These are phyloP conservation scores for Cosmorhoe ocellata DNA, from an alignment of 2,888 invertebrate genomes.

Conservation along the genomic window DNA sequence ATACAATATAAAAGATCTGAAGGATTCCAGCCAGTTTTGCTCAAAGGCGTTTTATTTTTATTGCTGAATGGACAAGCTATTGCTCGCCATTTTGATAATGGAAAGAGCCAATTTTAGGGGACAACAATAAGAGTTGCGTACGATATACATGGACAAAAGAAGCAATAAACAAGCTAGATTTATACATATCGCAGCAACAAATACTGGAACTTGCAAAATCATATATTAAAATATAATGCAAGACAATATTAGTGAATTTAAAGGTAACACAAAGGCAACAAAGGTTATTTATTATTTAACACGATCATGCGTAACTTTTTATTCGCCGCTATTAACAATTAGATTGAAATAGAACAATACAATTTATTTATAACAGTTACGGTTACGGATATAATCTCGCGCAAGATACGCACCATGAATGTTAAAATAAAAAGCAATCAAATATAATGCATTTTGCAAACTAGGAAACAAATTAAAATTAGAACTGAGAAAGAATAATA, in stretches of 20 bases:
- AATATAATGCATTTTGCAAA: conserved; percentile 8
- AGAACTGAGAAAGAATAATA: conserved; percentile 23
- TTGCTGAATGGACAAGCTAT: conserved; percentile 20
- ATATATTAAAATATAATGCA: too few species aligned
- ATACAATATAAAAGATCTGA: conserved; percentile 9
- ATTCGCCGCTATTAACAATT: too few species aligned
- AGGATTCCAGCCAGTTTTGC: conserved; percentile 8
- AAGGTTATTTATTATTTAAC: too few species aligned
- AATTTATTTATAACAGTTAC: neutral
- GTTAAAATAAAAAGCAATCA: conserved; percentile 16
- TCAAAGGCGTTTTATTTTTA: conserved; percentile 12
- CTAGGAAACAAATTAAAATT: conserved; percentile 26
- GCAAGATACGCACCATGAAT: conserved; percentile 12
- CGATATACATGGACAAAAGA: neutral
- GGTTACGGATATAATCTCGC: neutral
- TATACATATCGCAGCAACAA: too few species aligned
- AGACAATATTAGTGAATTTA: too few species aligned
- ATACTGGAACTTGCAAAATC: too few species aligned
- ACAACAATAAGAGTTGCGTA: neutral
- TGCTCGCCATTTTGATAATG: conserved; percentile 19
- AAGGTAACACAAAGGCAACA: too few species aligned
- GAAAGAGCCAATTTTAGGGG: conserved; percentile 8
- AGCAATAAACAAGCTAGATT: neutral
- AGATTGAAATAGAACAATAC: neutral
- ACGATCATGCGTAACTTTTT: too few species aligned